Conservation (phyloP, 1,140 invertebrate genomes). For the Eciton burchellii region DNA sequence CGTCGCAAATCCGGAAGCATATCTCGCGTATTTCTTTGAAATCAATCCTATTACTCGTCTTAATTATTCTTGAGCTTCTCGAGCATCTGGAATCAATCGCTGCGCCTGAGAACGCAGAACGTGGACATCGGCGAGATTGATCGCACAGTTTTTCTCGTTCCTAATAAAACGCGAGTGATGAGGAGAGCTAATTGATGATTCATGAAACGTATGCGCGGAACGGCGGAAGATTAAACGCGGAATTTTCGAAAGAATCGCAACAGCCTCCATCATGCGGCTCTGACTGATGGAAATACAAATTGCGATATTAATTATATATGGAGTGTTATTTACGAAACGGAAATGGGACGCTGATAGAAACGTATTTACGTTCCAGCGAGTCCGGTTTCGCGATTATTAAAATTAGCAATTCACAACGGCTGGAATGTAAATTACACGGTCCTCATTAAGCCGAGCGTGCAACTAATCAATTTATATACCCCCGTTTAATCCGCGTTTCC, state of each 20-base stretch:
- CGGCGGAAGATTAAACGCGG: conserved; percentile 43
- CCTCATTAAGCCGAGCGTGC: conserved; percentile 57
- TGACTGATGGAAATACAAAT: conserved; percentile 61
- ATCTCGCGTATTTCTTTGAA: neutral
- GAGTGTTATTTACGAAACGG: conserved; percentile 55
- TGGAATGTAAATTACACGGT: conserved; percentile 53
- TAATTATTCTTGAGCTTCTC: neutral
- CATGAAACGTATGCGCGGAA: conserved; percentile 22
- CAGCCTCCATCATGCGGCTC: conserved; percentile 18
- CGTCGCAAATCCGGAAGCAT: too few relatives aligned
- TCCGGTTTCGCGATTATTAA: conserved; percentile 61
- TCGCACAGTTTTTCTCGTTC: conserved; percentile 11
- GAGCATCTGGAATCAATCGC: neutral
- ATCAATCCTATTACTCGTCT: conserved; percentile 7
- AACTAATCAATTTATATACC: conserved; percentile 64
- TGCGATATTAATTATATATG: conserved; percentile 57
- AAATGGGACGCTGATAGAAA: conserved; percentile 56
- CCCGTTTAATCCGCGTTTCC: conserved; percentile 53
- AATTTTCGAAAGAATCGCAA: conserved; percentile 56
- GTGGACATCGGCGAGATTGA: neutral
- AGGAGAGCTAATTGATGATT: conserved; percentile 46
- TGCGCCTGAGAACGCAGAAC: neutral
- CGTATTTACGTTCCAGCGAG: conserved; percentile 52
- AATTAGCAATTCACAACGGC: conserved; percentile 59
- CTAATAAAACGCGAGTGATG: conserved; percentile 11